These are phyloP conservation scores for Xylocopa sonorina DNA, from an alignment of 1,140 invertebrate species.

Conservation along the genomic window DNA sequence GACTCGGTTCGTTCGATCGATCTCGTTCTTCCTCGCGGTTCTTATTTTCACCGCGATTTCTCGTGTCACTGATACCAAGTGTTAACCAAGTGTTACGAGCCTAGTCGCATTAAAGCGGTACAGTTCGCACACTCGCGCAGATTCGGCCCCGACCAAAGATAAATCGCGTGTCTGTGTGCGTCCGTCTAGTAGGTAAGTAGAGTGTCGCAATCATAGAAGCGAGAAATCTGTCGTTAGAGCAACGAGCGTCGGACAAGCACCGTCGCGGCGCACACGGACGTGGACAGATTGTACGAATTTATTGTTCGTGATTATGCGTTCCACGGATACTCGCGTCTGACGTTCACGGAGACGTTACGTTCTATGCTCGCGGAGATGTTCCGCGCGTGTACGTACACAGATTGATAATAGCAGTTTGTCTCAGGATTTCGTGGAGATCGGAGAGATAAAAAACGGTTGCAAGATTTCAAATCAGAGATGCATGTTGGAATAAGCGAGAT, in stretches of 20 bases:
- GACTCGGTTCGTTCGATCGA: neutral
- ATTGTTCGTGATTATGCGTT: conserved; percentile 19
- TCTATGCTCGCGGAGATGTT: too few relatives aligned
- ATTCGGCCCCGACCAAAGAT: conserved; percentile 21
- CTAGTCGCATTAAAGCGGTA: conserved; percentile 48
- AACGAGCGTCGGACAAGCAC: conserved; percentile 46
- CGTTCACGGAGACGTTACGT: neutral
- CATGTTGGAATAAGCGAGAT: too few relatives aligned
- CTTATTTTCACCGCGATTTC: conserved; percentile 41
- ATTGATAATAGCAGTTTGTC: too few relatives aligned
- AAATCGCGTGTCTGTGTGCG: conserved; percentile 36
- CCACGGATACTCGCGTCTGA: conserved; percentile 28
- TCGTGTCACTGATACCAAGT: conserved; percentile 38
- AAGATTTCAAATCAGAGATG: too few relatives aligned
- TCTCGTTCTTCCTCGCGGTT: neutral
- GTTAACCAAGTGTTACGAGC: conserved; percentile 33
- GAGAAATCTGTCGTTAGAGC: conserved; percentile 65
- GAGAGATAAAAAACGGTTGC: too few relatives aligned
- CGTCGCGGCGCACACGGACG: conserved; percentile 36
- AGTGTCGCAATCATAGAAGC: conserved; percentile 68
- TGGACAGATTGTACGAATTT: conserved; percentile 41
- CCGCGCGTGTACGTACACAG: too few relatives aligned
- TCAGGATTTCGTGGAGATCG: too few relatives aligned
- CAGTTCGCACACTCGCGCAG: conserved; percentile 4
- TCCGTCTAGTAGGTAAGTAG: conserved; percentile 69